Base-by-base conservation (phyloP, 1,140 invertebrate genomes). In the Mactra quadrangularis region DNA sequence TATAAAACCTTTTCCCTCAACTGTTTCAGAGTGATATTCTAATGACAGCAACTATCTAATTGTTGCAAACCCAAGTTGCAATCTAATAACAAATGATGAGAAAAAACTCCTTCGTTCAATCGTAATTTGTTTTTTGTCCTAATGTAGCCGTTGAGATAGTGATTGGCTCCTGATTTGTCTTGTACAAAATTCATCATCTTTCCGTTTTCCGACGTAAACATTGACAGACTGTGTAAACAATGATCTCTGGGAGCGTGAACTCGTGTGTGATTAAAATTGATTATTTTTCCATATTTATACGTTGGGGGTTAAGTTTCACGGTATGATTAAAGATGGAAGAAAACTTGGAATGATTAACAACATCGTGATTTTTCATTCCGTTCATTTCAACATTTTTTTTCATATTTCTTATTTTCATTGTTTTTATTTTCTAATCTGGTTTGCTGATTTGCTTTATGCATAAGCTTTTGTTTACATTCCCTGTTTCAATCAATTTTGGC, bases 191-290 rank as follows among this genome's bases (percentile, higher is more conserved):
- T 79, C 68, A 68, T 64, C 68, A 55, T 41, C 22, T 25, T 22
- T 64, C 29, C 6, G 57, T 66, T 53, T 45, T 41, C 35, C 55
- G 59, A 53, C 70, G 17, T n/a, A n/a, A n/a, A 27, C 27, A 33
- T 57, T 53, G 76, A 57, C 62, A 59, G 60, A 66, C 64, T 68
- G 41, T 31, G 76, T 79, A 68, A 79, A 79, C 62, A 79, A 33
- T 53, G 70, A 68, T 79, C 50, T 35, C 25, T 25, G 47, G 57
- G 76, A 47, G 76, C 52, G 53, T 66, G 76, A 68, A 55, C 62
- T n/a, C 19, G 50, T 41, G 55, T 79, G 76, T 79, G 76, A 79
- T 79, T 79, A 60, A 79, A 79, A 79, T 79, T 79, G 76, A 79
- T 79, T 79, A 79, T 68, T 68, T 66, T 70, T 66, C 52, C 76